These are phyloP conservation scores for Cyanocitta stelleri DNA, from an alignment of 2,113 vertebrate genomes.

Conservation along the genomic window DNA sequence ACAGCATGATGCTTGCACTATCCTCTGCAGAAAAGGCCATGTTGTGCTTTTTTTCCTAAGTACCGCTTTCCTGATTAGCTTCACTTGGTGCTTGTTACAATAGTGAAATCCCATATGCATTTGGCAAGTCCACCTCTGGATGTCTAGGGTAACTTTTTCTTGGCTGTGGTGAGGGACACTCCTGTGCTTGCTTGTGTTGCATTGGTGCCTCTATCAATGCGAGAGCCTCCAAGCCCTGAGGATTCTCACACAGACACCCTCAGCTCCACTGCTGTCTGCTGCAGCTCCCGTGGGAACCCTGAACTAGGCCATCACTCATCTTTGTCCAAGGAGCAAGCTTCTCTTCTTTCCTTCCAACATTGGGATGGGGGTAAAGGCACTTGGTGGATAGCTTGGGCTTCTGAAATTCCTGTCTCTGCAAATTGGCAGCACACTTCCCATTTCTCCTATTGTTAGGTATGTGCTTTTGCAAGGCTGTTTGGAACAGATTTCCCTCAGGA, in stretches of 20 bases:
- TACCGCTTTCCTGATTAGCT: neutral
- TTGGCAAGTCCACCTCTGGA: neutral
- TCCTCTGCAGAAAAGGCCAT: neutral
- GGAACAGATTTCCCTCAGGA: neutral
- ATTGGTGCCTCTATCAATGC: rapidly evolving
- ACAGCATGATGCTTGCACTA: neutral
- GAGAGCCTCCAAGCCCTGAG: neutral
- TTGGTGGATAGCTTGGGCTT: neutral
- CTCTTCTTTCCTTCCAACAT: neutral
- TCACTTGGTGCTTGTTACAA: neutral
- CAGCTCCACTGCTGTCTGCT: neutral
- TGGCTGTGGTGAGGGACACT: neutral
- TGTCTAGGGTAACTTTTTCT: neutral
- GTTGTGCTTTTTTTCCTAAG: neutral
- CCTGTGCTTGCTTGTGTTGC: neutral
- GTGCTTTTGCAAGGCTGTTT: neutral
- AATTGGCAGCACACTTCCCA: rapidly evolving
- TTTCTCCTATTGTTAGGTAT: neutral
- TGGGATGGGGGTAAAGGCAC: neutral
- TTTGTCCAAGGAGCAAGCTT: neutral
- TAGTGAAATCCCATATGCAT: neutral
- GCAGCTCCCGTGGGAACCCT: neutral
- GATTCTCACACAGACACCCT: rapidly evolving
- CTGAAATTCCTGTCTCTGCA: neutral
- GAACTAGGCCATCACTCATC: neutral